These are phyloP conservation scores for Caenorhabditis plicata DNA, from an alignment of 2,888 invertebrate species.

Conservation along the genomic window DNA sequence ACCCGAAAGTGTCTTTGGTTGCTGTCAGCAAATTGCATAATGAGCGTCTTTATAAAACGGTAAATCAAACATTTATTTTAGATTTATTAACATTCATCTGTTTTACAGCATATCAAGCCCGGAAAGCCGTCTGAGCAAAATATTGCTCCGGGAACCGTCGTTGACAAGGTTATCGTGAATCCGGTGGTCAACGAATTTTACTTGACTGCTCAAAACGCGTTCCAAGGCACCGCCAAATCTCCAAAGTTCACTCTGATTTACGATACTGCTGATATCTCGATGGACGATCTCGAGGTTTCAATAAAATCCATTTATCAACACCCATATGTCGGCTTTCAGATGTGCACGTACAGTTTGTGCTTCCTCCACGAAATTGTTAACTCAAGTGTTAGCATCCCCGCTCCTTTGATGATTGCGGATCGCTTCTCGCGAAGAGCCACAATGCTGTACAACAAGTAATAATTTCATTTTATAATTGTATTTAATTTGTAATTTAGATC, in stretches of 20 bases:
- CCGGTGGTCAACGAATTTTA: conserved; percentile 26
- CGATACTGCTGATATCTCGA: not conserved
- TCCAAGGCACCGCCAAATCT: conserved; percentile 30
- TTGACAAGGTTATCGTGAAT: conserved; percentile 23
- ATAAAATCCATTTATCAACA: not conserved
- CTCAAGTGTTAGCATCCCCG: conserved; percentile 15
- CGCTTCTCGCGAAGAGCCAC: conserved; percentile 18
- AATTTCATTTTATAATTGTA: too few relatives aligned
- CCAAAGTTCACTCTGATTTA: conserved; percentile 21
- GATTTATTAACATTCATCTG: not conserved
- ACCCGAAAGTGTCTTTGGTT: conserved; percentile 5
- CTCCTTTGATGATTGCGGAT: conserved; percentile 25
- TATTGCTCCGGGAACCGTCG: conserved; percentile 26
- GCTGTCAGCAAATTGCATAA: conserved; percentile 10
- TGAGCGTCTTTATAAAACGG: conserved; percentile 3
- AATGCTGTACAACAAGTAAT: too few relatives aligned
- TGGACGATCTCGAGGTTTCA: conserved; percentile 4
- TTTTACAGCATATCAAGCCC: not conserved
- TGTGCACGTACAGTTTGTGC: conserved; percentile 13
- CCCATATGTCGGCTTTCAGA: conserved; percentile 6
- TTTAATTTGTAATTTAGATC: too few relatives aligned
- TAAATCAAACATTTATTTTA: not conserved
- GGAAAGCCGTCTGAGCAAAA: conserved; percentile 15
- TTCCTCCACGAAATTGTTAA: conserved; percentile 27
- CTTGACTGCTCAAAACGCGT: conserved; percentile 15